Conservation (phyloP, 2,888 invertebrate species). For the Mesochorus sp. region DNA sequence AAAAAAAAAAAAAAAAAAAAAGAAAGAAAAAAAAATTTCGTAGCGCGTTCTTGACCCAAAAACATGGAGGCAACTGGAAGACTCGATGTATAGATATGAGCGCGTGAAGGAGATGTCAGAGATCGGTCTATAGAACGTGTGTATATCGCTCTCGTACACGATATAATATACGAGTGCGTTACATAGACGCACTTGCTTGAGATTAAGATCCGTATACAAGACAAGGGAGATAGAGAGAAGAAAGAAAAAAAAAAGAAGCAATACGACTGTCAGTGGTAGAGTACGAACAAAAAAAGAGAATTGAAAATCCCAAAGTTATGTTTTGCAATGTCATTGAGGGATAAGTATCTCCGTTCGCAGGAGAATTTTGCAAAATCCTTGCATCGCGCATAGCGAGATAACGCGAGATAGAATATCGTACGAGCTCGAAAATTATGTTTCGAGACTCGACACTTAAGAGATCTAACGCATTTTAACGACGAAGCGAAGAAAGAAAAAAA, state of each 20-base stretch:
- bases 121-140: no score
- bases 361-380: slow-evolving; percentile 57
- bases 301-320: slow-evolving; percentile 5
- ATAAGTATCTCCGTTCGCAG: slow-evolving; percentile 60
- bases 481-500: background rate
- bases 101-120: slow-evolving; percentile 23
- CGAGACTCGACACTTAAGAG: background rate
- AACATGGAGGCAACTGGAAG: slow-evolving; percentile 27
- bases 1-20: no score
- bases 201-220: slow-evolving; percentile 42
- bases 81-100: background rate
- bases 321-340: slow-evolving; percentile 59
- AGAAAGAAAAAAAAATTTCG: slow-evolving; percentile 54
- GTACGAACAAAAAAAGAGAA: background rate
- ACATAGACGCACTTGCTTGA: slow-evolving; percentile 42
- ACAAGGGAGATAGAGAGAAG: background rate
- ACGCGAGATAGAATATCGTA: background rate
- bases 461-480: background rate
- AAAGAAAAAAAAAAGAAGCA: slow-evolving; percentile 23
- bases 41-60: slow-evolving; percentile 64
- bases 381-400: background rate
- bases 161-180: no score
- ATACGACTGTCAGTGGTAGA: slow-evolving; percentile 24
- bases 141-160: no score
- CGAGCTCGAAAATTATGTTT: slow-evolving; percentile 6